Evolutionary conservation across 1,140 invertebrate genomes (phyloP).

Genomic region (Heliconius hewitsoni): DNA sequence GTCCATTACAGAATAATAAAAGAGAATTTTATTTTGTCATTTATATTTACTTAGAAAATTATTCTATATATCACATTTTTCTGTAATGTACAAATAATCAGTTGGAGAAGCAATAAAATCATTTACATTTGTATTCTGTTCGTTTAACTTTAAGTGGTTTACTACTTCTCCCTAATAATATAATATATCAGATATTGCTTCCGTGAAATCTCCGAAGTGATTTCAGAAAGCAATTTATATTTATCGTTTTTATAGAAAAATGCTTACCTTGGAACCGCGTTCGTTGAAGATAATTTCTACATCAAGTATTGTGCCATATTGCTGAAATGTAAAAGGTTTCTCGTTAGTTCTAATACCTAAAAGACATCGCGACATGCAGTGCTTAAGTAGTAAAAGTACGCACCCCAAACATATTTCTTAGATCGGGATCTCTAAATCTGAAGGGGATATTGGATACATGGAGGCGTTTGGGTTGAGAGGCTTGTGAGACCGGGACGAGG

Average conservation of each 20-base stretch:
- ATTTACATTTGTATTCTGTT: constrained; percentile 21
- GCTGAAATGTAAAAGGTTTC: constrained; percentile 87
- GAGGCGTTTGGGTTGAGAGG: constrained; percentile 90
- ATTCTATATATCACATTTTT: constrained; percentile 22
- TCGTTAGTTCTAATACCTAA: constrained; percentile 50
- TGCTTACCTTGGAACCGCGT: constrained; percentile 98
- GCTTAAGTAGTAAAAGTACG: constrained; percentile 76
- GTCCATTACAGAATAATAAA: constrained; percentile 43
- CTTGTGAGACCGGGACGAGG: constrained; percentile 73
- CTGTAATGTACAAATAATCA: constrained; percentile 32
- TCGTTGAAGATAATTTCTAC: constrained; percentile 99
- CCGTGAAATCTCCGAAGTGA: constrained; percentile 30
- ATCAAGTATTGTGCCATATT: constrained; percentile 98
- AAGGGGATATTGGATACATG: constrained; percentile 99
- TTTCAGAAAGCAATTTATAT: constrained; percentile 62
- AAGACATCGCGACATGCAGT: constrained; percentile 55
- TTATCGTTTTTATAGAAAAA: constrained; percentile 33
- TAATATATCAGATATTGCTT: constrained; percentile 40
- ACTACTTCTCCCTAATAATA: constrained; percentile 41
- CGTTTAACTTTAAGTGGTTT: constrained; percentile 2
- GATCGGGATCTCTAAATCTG: constrained; percentile 98
- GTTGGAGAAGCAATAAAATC: constrained; percentile 39
- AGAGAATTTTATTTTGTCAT: constrained; percentile 1
- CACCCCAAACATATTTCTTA: constrained; percentile 98
- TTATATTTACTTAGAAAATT: background rate